Conservation (phyloP, 1,140 invertebrate species). For the Eulimnadia texana region DNA sequence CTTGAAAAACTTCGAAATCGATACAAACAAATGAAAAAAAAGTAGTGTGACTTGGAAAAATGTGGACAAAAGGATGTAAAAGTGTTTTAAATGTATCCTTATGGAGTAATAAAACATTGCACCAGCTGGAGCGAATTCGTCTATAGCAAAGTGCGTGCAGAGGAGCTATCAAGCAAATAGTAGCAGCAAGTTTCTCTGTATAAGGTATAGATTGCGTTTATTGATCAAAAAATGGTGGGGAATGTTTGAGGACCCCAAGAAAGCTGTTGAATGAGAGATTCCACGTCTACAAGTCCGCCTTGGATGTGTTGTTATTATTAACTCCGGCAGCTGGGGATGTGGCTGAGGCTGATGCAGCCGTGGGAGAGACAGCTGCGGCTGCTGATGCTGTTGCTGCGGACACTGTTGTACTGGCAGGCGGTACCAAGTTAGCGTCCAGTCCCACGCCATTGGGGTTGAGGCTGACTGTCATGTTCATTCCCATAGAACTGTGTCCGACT, state of each 20-base stretch:
- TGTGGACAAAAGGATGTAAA: too few species aligned
- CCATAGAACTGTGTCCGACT: constrained; percentile 11
- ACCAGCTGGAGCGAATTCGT: too few species aligned
- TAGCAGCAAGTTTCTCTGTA: too few species aligned
- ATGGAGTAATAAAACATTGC: too few species aligned
- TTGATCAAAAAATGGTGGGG: neutral
- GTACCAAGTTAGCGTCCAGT: constrained; percentile 8
- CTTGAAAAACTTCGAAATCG: too few species aligned
- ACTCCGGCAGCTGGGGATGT: neutral
- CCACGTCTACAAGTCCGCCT: neutral
- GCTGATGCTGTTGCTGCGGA: neutral
- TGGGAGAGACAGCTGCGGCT: neutral
- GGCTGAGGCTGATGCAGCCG: neutral
- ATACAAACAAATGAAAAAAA: too few species aligned
- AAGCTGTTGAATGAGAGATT: neutral
- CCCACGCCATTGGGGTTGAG: constrained; percentile 16
- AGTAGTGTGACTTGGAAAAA: too few species aligned
- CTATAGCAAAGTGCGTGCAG: too few species aligned
- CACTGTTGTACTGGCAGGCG: neutral
- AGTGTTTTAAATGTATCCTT: too few species aligned
- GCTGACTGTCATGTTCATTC: constrained; percentile 14
- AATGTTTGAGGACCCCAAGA: neutral
- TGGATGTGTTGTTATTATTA: neutral
- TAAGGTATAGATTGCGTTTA: too few species aligned
- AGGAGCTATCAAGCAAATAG: too few species aligned